Evolutionary conservation across 1,140 invertebrate genomes (phyloP), one percentile per base, ranked within the genome.

Genomic region (Epicauta chinensis): DNA sequence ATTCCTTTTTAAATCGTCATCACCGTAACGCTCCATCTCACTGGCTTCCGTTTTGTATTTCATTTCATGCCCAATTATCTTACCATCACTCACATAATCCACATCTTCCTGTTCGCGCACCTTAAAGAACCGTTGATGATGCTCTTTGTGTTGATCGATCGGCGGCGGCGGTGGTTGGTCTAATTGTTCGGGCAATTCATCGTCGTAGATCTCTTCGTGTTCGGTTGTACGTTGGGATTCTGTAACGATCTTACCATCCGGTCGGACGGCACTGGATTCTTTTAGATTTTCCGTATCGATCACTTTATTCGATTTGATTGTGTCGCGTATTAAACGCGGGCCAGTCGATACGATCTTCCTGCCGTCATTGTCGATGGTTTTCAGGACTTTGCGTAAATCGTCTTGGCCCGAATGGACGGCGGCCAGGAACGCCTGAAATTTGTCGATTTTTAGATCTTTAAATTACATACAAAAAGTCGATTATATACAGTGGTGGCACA

Each of bases 241-340:
- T 1, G 89, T 93, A 51, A 91, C 81, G 45, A 93, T 79, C 55
- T 86, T 83, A 10, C 91, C 91, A 72, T 91, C 87, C 16, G 81
- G 76, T 41, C 59, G 68, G 55, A 68, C 71, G 61, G 53, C 72
- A 63, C 66, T 79, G 68, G 59, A 69, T 54, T 68, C 64, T 34
- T 60, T 76, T 32, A 82, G 86, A 56, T 91, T 87, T 76, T 91
- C 89, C 40, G 89, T 90, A 71, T 91, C 89, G 59, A 87, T 81
- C 23, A 85, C 84, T 67, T 87, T 87, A 54, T 83, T 83, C 49
- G 81, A 85, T 55, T 82, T 83, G 54, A 78, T 79, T 2, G 83
- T 83, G 62, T 89, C 86, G 60, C 84, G 82, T n/a, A 91, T 74
- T 40, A 92, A 67, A 51, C 79, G 74, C 0, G 85, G 84, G 34